Conservation (phyloP, 92 coral and sea anemone species). For the Epizoanthus rinbou region DNA sequence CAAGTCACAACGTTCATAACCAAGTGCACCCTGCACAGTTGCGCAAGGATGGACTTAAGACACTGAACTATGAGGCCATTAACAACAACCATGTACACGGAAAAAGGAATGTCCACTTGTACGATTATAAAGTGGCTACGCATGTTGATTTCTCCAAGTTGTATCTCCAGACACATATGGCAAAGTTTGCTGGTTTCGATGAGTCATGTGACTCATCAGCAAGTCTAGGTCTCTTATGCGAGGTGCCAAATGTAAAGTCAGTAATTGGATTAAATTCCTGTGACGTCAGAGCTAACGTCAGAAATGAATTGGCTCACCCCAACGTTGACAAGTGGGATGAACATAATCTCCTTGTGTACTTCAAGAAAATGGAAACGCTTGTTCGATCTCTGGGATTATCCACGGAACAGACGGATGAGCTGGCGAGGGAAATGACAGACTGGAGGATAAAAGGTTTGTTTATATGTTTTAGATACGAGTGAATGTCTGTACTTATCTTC, state of each 20-base stretch:
- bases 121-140: constrained; percentile 66
- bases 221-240: constrained; percentile 58
- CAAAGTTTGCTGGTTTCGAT: constrained; percentile 77
- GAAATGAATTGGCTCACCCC: constrained; percentile 85
- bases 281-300: constrained; percentile 55
- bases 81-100: constrained; percentile 55
- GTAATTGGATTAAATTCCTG: constrained; percentile 48
- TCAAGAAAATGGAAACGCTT: constrained; percentile 67
- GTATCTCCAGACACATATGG: constrained; percentile 75
- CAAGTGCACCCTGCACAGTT: constrained; percentile 45
- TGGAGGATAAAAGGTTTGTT: constrained; percentile 77
- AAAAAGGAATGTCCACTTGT: constrained; percentile 37
- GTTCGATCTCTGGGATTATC: constrained; percentile 55
- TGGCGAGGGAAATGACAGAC: constrained; percentile 51
- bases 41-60: constrained; percentile 37
- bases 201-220: constrained; percentile 78
- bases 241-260: constrained; percentile 48
- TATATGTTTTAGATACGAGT: background rate
- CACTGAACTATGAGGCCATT: constrained; percentile 65
- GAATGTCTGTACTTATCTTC: background rate
- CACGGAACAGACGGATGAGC: constrained; percentile 47
- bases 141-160: constrained; percentile 70
- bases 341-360: constrained; percentile 42
- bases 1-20: constrained; percentile 40
- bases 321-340: constrained; percentile 69